Conservation (phyloP, 2,888 invertebrate species). For the Diarsia dahlii region DNA sequence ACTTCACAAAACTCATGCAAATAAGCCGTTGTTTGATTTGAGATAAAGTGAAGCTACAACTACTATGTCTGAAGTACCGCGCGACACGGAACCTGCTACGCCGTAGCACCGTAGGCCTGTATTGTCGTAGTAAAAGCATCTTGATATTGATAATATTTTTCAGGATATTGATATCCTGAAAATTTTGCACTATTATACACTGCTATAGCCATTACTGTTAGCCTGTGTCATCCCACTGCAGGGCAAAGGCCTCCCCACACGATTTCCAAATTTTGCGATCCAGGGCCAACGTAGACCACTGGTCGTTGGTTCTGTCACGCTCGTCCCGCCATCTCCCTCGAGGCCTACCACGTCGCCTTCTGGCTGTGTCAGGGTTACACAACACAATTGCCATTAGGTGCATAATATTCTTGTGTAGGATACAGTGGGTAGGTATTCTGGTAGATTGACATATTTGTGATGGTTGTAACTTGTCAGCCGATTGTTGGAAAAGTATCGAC, state of each 20-base stretch:
- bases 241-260: too few species aligned
- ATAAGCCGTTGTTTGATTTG: constrained; percentile 60
- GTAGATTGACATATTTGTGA: neutral
- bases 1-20: constrained; percentile 65
- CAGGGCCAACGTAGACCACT: too few species aligned
- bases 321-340: too few species aligned
- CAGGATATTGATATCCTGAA: constrained; percentile 4
- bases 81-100: constrained; percentile 62
- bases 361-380: too few species aligned
- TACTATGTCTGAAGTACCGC: constrained; percentile 50
- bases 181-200: too few species aligned
- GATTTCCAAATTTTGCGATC: too few species aligned
- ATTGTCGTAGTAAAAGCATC: constrained; percentile 15
- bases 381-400: too few species aligned
- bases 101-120: constrained; percentile 61
- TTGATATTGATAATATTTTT: constrained; percentile 16
- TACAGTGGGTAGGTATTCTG: neutral
- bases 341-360: too few species aligned
- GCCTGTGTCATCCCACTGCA: too few species aligned
- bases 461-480: neutral
- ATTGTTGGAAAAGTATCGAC: constrained; percentile 11
- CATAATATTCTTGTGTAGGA: neutral
- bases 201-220: too few species aligned
- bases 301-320: too few species aligned
- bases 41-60: constrained; percentile 58